Conservation (phyloP, 92 coral and sea anemone genomes). For the Zoanthus gigantus region DNA sequence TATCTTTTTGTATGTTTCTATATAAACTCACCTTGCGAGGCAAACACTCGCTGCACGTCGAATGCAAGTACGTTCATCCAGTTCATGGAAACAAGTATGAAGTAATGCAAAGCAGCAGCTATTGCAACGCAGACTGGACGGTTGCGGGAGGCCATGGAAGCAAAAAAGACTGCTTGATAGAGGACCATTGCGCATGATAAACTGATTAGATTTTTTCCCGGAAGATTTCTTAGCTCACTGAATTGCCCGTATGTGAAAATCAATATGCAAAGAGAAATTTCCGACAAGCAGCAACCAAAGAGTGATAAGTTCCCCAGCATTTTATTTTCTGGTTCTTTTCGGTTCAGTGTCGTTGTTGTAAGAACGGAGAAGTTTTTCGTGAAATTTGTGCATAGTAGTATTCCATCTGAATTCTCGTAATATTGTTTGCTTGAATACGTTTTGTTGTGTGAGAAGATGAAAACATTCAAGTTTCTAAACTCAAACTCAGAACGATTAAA, state of each 20-base stretch:
- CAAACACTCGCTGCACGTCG: constrained; percentile 29
- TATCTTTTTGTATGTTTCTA: not conserved
- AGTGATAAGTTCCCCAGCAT: not conserved
- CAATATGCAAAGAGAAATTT: constrained; percentile 22
- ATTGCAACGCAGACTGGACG: constrained; percentile 7
- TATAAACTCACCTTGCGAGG: constrained; percentile 19
- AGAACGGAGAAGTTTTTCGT: not conserved
- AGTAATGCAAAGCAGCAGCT: constrained; percentile 18
- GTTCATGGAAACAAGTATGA: constrained; percentile 24
- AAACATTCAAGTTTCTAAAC: constrained; percentile 4
- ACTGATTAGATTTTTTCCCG: constrained; percentile 25
- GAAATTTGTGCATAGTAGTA: constrained; percentile 25
- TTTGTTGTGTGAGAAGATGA: constrained; percentile 23
- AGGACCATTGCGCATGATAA: constrained; percentile 25
- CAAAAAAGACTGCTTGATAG: constrained; percentile 33
- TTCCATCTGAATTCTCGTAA: not conserved
- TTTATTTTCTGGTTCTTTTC: not conserved
- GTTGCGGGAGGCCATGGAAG: not conserved
- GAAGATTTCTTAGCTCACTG: constrained; percentile 33
- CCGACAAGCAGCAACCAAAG: constrained; percentile 27
- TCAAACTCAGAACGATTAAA: constrained; percentile 16
- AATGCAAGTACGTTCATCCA: constrained; percentile 45
- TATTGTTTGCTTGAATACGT: constrained; percentile 3
- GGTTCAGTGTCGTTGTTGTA: not conserved
- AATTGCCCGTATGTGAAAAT: constrained; percentile 34